Evolutionary conservation across 2,888 invertebrate genomes (phyloP).

Genomic region (Aradus depressus): DNA sequence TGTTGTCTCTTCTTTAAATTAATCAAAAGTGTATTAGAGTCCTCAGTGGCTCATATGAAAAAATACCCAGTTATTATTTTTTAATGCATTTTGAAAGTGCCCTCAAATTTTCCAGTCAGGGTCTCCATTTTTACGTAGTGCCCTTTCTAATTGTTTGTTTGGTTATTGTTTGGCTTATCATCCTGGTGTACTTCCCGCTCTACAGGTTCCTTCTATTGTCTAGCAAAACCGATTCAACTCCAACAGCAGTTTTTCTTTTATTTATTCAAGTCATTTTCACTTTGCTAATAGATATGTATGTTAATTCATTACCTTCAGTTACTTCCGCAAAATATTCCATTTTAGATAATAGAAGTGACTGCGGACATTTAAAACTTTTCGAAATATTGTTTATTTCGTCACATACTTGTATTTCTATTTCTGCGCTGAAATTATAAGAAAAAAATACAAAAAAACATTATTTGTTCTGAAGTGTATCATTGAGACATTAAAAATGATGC

Average conservation of each 20-base stretch:
- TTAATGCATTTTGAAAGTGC: too few species aligned
- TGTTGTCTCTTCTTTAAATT: too few species aligned
- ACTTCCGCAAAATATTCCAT: constrained; percentile 94
- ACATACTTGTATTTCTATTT: constrained; percentile 88
- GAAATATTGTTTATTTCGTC: constrained; percentile 85
- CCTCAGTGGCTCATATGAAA: too few species aligned
- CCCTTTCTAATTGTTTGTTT: neutral
- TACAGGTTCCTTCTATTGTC: too few species aligned
- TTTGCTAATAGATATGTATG: neutral
- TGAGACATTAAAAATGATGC: neutral
- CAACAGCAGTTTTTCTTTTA: too few species aligned
- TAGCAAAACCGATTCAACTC: neutral
- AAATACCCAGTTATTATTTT: too few species aligned
- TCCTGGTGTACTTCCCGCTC: too few species aligned
- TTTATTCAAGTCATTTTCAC: neutral
- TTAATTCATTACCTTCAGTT: constrained; percentile 48
- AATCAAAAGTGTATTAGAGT: too few species aligned
- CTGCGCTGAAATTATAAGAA: constrained; percentile 43
- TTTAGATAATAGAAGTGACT: constrained; percentile 72
- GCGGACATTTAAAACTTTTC: constrained; percentile 80
- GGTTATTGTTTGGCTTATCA: constrained; percentile 1
- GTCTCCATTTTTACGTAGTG: neutral
- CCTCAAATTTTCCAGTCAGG: too few species aligned
- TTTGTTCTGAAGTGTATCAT: neutral
- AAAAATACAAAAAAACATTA: neutral